Evolutionary conservation across 2,113 vertebrate genomes (phyloP).

Genomic region (Varanus salvator): DNA sequence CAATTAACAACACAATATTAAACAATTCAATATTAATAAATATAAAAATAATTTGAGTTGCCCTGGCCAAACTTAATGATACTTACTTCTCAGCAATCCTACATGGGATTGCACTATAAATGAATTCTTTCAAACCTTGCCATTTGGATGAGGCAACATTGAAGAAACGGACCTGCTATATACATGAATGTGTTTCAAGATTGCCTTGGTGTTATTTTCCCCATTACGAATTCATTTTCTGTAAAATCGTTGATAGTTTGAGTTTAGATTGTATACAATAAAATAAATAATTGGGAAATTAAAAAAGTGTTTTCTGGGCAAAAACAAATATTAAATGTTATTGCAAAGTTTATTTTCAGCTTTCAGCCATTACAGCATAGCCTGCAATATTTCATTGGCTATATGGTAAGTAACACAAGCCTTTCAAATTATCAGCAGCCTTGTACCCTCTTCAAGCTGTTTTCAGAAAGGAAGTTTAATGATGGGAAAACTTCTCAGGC

Average conservation of each 20-base stretch:
- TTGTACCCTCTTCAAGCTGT: background rate
- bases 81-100: background rate
- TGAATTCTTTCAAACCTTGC: background rate
- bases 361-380: background rate
- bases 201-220: background rate
- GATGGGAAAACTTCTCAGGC: background rate
- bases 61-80: background rate
- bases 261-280: background rate
- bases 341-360: background rate
- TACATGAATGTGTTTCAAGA: background rate
- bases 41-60: no score
- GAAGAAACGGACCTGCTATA: background rate
- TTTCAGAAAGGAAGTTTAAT: conserved; percentile 4
- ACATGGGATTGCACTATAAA: background rate
- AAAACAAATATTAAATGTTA: background rate
- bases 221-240: background rate
- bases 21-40: no score
- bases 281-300: background rate
- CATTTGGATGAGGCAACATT: no score
- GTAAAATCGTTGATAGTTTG: background rate
- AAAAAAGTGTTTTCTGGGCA: background rate
- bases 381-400: background rate
- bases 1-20: no score
- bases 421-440: background rate
- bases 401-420: background rate